Evolutionary conservation across 30 jellyfish, hydroid and myxozoan species (phyloP).

Genomic region (Euphysa ruthae): DNA sequence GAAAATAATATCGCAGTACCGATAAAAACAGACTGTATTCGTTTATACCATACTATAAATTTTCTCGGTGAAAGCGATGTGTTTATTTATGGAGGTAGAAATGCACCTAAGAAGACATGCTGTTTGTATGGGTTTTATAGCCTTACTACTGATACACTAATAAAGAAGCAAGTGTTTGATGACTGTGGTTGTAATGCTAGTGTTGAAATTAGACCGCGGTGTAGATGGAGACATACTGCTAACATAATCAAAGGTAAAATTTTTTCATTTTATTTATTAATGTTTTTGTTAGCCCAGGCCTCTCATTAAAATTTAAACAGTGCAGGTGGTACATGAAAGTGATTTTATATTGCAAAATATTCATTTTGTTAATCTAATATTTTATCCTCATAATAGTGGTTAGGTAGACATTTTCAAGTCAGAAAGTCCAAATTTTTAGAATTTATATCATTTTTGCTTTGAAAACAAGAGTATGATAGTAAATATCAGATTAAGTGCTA

Average conservation of each 20-base stretch:
- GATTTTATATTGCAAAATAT: too few species aligned
- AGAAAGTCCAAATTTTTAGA: too few species aligned
- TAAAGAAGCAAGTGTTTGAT: background rate
- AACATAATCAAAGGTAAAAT: conserved; percentile 26
- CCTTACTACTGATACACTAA: background rate
- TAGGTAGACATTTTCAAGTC: too few species aligned
- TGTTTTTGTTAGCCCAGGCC: too few species aligned
- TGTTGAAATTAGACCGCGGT: conserved; percentile 7
- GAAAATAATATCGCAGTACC: background rate
- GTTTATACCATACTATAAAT: conserved; percentile 39
- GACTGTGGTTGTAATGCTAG: background rate
- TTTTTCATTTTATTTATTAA: too few species aligned
- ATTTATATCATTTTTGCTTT: too few species aligned
- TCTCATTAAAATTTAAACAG: too few species aligned
- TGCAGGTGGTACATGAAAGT: too few species aligned
- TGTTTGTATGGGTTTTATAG: conserved; percentile 19
- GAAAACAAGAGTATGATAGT: too few species aligned
- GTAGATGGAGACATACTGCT: conserved; percentile 76
- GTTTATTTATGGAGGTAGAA: conserved; percentile 79
- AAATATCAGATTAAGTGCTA: too few species aligned
- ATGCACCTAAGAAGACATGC: conserved; percentile 62
- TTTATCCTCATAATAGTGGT: too few species aligned
- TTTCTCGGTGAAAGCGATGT: conserved; percentile 10
- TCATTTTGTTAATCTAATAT: too few species aligned
- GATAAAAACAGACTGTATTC: background rate